Base-by-base conservation (phyloP, 2,113 vertebrate genomes). In the Cyprinodon variegatus region DNA sequence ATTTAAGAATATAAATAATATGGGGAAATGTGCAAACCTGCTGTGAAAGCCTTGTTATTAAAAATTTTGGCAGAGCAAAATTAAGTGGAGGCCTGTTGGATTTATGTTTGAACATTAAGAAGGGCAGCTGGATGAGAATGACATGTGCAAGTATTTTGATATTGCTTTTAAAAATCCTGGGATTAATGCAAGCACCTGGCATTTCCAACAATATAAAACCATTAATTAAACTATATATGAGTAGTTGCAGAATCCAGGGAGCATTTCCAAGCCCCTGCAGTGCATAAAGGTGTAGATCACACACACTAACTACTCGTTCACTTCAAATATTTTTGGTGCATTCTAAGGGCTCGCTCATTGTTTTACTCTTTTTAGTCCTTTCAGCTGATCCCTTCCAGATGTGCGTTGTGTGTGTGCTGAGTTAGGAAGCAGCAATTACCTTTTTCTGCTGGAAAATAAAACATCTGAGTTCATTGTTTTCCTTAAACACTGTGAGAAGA, bases 321-420 rank as follows among this genome's bases (percentile, higher is more conserved):
- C 83, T 90, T 92, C 86, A 89, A 92, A 92, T 87, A 90, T 90
- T 89, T 92, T 57, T 84, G 84, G 75, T 53, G 76, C 76, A 68
- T 89, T 91, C 86, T 85, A 91, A 90, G 83, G 83, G 85, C 87
- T 92, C 90, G 83, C 87, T 92, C 90, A 90, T 90, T 93, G 29
- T 91, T 91, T 90, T 77, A 81, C 38, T 68, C 72, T 78, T 77
- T 88, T 81, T 68, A 72, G 72, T 65, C 63, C 59, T 78, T 81
- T 74, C 41, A 83, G 59, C 74, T 89, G 86, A 90, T 92, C 45
- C 78, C 20, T 92, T 92, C 89, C 90, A 93, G 86, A 91, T 92
- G 91, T 86, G 76, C 4, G 50, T 87, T 12, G 72, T 68, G 65
- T 62, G 63, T 41, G 76, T 77, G 72, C 70, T 75, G 78, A 88